These are phyloP conservation scores for Eustalomyia histrio DNA, from an alignment of 2,888 invertebrate species.

Conservation along the genomic window DNA sequence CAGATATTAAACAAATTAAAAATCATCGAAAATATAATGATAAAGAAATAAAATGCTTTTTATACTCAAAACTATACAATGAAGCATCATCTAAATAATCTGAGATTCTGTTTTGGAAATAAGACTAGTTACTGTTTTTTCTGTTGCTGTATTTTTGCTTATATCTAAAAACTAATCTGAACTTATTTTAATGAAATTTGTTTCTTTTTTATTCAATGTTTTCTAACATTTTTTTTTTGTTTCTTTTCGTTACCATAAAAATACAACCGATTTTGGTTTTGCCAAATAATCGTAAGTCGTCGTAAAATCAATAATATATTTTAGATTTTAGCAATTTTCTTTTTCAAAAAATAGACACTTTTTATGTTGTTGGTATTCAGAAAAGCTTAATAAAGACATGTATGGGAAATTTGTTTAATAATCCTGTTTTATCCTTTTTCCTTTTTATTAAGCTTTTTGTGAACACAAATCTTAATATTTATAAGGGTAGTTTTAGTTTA, in stretches of 20 bases:
- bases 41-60: constrained; percentile 14
- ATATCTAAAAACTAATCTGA: constrained; percentile 18
- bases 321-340: neutral
- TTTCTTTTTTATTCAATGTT: constrained; percentile 7
- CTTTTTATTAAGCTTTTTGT: too few relatives aligned
- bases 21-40: neutral
- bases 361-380: neutral
- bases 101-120: constrained; percentile 56
- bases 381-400: too few relatives aligned
- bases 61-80: constrained; percentile 3
- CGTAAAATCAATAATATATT: neutral
- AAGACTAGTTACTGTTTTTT: constrained; percentile 50
- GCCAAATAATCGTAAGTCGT: neutral
- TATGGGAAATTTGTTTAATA: too few relatives aligned
- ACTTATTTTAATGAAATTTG: constrained; percentile 12
- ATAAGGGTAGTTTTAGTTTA: neutral
- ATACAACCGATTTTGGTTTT: constrained; percentile 53
- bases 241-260: constrained; percentile 37
- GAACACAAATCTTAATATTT: too few relatives aligned
- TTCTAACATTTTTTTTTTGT: neutral
- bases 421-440: too few relatives aligned
- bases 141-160: constrained; percentile 3
- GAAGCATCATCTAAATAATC: constrained; percentile 33
- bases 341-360: neutral
- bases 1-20: neutral